Conservation (phyloP, 2,113 vertebrate species). For the Anas platyrhynchos region DNA sequence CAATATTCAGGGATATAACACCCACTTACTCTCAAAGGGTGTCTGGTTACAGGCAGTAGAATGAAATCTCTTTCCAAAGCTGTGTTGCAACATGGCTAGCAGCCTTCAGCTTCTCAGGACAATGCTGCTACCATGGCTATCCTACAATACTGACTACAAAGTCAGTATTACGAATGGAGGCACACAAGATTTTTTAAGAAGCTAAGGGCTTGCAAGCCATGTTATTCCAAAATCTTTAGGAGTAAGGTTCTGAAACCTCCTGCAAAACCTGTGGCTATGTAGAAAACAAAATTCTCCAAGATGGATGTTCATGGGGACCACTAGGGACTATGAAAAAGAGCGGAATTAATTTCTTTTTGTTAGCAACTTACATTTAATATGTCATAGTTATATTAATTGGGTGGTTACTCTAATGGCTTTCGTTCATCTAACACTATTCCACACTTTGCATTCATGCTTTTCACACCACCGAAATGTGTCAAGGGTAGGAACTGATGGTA, state of each 20-base stretch:
- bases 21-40: background rate
- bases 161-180: background rate
- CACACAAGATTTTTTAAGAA: background rate
- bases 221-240: background rate
- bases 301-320: fast-evolving
- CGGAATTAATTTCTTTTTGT: background rate
- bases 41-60: background rate
- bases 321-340: background rate
- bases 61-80: background rate
- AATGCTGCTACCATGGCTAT: background rate
- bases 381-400: background rate
- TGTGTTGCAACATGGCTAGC: background rate
- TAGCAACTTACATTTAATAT: background rate
- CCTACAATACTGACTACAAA: background rate
- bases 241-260: background rate
- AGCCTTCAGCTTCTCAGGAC: background rate
- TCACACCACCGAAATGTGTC: background rate
- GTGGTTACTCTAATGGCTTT: background rate
- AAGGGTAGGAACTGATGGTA: background rate
- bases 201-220: background rate
- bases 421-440: background rate
- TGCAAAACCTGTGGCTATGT: background rate
- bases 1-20: background rate
- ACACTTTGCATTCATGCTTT: background rate
- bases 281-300: background rate